A percentile compares a stretch with the other conserved stretches of the same genome.
phyloP scores from a whole-genome alignment of 2,797 vertebrate genomes.

The Falco berigora region DNA sequence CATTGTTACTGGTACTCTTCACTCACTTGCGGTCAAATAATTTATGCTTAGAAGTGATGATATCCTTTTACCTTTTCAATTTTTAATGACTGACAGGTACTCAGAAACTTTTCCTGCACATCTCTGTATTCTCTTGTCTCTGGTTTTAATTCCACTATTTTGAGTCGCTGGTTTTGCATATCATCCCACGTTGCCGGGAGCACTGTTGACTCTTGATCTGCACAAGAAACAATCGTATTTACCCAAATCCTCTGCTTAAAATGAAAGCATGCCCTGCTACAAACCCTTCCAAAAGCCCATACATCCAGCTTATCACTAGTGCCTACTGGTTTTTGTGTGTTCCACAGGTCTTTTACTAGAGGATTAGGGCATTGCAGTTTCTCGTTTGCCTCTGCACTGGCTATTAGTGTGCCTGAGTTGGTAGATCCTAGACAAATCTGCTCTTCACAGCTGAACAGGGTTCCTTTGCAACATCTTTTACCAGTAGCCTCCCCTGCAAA shows the following conservation, averaged over 20 bases:
- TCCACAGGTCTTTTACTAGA: background rate
- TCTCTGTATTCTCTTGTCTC: slow-evolving; percentile 14
- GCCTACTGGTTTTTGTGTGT: background rate
- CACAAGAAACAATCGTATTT: background rate
- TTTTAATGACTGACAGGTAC: background rate
- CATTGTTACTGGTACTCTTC: background rate
- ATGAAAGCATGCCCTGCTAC: background rate
- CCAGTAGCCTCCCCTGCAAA: background rate
- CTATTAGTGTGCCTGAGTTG: background rate
- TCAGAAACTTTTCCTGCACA: slow-evolving; percentile 17
- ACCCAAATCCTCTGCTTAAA: background rate
- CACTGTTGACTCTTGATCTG: background rate
- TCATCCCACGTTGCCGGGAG: slow-evolving; percentile 14
- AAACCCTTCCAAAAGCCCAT: background rate
- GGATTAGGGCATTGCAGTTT: background rate
- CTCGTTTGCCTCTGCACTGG: background rate
- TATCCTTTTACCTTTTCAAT: slow-evolving; percentile 55
- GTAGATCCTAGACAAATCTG: background rate
- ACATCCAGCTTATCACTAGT: background rate
- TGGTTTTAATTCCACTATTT: slow-evolving; percentile 21
- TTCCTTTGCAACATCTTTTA: background rate
- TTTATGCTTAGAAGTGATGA: background rate
- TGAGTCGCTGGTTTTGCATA: slow-evolving; percentile 11
- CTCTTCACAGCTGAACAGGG: background rate
- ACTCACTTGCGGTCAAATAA: background rate